Evolutionary conservation across 2,888 invertebrate genomes (phyloP).

Genomic region (Timema podura): DNA sequence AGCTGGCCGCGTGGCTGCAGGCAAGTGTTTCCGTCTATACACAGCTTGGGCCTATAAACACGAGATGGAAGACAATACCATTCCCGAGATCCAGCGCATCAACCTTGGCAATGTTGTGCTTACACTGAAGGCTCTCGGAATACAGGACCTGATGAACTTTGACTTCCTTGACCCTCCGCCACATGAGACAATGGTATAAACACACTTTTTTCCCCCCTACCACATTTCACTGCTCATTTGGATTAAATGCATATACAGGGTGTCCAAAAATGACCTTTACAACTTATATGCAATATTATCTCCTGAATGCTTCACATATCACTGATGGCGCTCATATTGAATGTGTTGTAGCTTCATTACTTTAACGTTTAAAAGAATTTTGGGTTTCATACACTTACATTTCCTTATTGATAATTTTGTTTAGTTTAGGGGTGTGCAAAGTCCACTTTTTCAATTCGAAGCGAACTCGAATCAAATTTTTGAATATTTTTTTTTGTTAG

Average conservation of each 20-base stretch:
- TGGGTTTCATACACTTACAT: too few relatives aligned
- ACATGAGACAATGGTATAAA: constrained; percentile 71
- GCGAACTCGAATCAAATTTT: too few relatives aligned
- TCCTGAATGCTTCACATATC: too few relatives aligned
- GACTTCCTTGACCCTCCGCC: constrained; percentile 98
- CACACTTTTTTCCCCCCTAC: not conserved
- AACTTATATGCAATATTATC: not conserved
- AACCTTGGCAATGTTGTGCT: constrained; percentile 97
- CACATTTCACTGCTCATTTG: too few relatives aligned
- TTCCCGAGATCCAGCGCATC: constrained; percentile 97
- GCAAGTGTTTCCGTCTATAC: constrained; percentile 96
- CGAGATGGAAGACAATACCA: constrained; percentile 95
- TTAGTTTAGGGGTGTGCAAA: too few relatives aligned
- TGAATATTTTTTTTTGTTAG: too few relatives aligned
- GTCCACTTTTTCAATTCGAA: too few relatives aligned
- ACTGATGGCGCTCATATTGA: too few relatives aligned
- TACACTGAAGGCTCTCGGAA: constrained; percentile 92
- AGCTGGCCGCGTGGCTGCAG: constrained; percentile 93
- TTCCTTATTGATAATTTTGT: too few relatives aligned
- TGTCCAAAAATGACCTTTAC: not conserved
- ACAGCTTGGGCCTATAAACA: constrained; percentile 99
- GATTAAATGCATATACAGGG: too few relatives aligned
- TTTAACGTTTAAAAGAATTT: too few relatives aligned
- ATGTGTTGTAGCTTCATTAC: too few relatives aligned
- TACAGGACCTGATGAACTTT: constrained; percentile 96